Conservation (phyloP, 2,113 vertebrate genomes). For the Terrapene triunguis region DNA sequence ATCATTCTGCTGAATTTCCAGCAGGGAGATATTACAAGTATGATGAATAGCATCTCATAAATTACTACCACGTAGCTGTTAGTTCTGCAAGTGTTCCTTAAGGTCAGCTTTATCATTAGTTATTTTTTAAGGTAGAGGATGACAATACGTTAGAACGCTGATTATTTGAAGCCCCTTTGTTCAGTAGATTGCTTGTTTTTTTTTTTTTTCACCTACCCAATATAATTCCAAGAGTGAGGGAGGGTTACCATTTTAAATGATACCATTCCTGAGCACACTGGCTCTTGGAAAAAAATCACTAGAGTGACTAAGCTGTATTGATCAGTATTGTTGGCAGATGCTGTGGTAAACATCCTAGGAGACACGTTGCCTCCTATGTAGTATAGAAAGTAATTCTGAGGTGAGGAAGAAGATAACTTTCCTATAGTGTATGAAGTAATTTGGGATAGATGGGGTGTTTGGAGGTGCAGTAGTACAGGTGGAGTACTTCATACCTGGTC, state of each 20-base stretch:
- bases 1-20: constrained; percentile 5
- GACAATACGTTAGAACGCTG: neutral
- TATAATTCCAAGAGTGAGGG: neutral
- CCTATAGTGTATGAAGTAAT: neutral
- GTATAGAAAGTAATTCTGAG: neutral
- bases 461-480: neutral
- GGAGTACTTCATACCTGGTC: neutral
- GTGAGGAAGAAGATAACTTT: neutral
- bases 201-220: neutral
- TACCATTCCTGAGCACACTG: neutral
- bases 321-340: neutral
- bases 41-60: neutral
- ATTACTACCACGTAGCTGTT: neutral
- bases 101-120: neutral
- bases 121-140: neutral
- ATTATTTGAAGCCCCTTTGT: neutral
- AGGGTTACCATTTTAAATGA: neutral
- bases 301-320: neutral
- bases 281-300: neutral
- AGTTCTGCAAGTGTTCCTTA: neutral
- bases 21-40: neutral
- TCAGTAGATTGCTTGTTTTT: neutral
- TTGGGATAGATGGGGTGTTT: neutral
- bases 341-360: neutral
- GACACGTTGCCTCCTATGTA: neutral